phyloP scores from a whole-genome alignment of 1,140 invertebrate genomes.

The Aradophagus sp. region DNA sequence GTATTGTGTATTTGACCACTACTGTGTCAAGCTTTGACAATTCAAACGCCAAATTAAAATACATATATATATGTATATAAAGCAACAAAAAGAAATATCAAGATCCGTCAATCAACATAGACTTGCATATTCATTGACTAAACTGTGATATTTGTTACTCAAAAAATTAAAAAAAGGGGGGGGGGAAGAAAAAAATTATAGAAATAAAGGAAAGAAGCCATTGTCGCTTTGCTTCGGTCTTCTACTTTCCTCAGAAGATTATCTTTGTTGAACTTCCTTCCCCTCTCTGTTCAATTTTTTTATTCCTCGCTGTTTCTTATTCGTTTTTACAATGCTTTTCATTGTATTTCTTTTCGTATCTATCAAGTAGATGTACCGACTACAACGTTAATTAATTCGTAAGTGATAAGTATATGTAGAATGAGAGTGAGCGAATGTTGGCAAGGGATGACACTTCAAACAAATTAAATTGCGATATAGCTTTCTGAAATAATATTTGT shows the following conservation, averaged over 20 bases:
- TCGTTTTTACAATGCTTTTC: slow-evolving; percentile 38
- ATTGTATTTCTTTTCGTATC: slow-evolving; percentile 26
- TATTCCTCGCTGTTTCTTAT: slow-evolving; percentile 18
- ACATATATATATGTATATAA: not conserved
- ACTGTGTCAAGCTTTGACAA: too few species aligned
- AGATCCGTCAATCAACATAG: slow-evolving; percentile 25
- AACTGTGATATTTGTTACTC: slow-evolving; percentile 40
- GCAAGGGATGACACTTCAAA: too few species aligned
- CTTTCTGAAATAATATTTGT: slow-evolving; percentile 28
- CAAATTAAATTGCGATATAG: too few species aligned
- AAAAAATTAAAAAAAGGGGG: too few species aligned
- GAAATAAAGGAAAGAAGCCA: too few species aligned
- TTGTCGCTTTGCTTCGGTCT: slow-evolving; percentile 36
- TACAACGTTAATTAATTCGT: slow-evolving; percentile 38
- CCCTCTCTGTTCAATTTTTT: slow-evolving; percentile 1
- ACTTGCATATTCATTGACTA: slow-evolving; percentile 10
- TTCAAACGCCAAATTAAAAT: too few species aligned
- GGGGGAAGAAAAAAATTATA: too few species aligned
- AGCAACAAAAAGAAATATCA: slow-evolving; percentile 3
- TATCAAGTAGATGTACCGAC: slow-evolving; percentile 18
- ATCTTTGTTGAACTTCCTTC: slow-evolving; percentile 2
- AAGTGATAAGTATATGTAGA: too few species aligned
- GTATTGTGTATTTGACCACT: too few species aligned
- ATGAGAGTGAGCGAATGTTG: too few species aligned
- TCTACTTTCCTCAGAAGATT: slow-evolving; percentile 7